Evolutionary conservation across 1,140 invertebrate species (phyloP).

Genomic region (Macrosteles quadrilineatus): DNA sequence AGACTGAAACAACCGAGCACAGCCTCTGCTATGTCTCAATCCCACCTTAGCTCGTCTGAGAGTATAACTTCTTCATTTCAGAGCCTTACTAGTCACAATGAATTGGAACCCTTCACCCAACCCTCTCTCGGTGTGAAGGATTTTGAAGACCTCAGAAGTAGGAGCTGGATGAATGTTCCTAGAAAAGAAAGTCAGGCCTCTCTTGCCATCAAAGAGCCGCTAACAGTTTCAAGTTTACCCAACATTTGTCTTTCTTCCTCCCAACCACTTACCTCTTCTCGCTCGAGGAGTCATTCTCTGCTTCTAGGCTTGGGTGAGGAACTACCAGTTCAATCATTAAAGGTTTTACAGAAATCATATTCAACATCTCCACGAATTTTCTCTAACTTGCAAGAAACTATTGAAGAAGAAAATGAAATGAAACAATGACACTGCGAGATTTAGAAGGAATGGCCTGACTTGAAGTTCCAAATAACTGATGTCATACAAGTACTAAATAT

Average conservation of each 20-base stretch:
- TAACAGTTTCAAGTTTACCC: neutral
- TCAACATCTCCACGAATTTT: slow-evolving; percentile 5
- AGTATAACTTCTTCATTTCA: slow-evolving; percentile 3
- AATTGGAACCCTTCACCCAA: too few species aligned
- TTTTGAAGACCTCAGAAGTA: neutral
- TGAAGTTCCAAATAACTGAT: too few species aligned
- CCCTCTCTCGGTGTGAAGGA: too few species aligned
- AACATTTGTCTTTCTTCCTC: neutral
- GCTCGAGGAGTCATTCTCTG: too few species aligned
- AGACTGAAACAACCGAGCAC: neutral
- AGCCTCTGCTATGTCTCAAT: slow-evolving; percentile 4
- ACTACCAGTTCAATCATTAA: neutral
- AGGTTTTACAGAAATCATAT: neutral
- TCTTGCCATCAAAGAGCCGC: neutral
- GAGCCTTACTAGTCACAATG: neutral
- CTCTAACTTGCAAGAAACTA: slow-evolving; percentile 9
- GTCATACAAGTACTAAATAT: too few species aligned
- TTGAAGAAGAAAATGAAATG: slow-evolving; percentile 13
- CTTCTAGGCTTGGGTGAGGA: neutral
- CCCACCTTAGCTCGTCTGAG: neutral
- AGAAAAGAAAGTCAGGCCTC: neutral
- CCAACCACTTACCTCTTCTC: too few species aligned
- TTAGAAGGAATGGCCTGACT: too few species aligned
- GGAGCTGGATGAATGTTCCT: neutral
- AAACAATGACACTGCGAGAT: neutral